These are phyloP conservation scores for Phalera bucephala DNA, from an alignment of 2,888 invertebrate genomes.

Conservation along the genomic window DNA sequence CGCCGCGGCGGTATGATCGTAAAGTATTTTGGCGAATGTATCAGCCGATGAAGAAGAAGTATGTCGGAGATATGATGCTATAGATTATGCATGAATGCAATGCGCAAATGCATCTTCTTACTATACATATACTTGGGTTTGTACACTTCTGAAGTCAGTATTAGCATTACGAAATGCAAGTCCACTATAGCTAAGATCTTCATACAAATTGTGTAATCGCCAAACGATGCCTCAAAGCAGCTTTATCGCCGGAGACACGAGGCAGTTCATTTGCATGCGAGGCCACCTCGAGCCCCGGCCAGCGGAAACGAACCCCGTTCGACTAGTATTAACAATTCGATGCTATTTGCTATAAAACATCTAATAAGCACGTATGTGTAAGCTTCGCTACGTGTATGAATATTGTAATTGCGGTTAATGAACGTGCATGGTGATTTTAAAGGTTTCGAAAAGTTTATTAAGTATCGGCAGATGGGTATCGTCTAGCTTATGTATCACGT, in stretches of 20 bases:
- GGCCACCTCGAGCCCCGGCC: neutral
- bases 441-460: neutral
- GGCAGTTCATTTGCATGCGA: conserved; percentile 1
- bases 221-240: conserved; percentile 4
- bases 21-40: no score
- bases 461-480: neutral
- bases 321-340: neutral
- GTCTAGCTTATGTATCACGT: no score
- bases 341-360: conserved; percentile 1
- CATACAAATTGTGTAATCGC: neutral
- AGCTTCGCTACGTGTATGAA: neutral
- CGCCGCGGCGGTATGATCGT: no score
- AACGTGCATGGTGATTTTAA: neutral
- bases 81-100: no score
- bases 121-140: no score
- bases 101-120: no score
- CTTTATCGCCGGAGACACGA: neutral
- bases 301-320: conserved; percentile 1
- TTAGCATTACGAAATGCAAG: neutral
- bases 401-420: neutral
- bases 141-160: neutral
- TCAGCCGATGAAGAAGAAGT: no score
- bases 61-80: no score
- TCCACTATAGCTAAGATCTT: neutral
- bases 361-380: neutral